Percentiles rank a stretch among this genome's conserved stretches.
phyloP scores from a whole-genome alignment of 2,888 invertebrate species.

The Helicoverpa assulta region DNA sequence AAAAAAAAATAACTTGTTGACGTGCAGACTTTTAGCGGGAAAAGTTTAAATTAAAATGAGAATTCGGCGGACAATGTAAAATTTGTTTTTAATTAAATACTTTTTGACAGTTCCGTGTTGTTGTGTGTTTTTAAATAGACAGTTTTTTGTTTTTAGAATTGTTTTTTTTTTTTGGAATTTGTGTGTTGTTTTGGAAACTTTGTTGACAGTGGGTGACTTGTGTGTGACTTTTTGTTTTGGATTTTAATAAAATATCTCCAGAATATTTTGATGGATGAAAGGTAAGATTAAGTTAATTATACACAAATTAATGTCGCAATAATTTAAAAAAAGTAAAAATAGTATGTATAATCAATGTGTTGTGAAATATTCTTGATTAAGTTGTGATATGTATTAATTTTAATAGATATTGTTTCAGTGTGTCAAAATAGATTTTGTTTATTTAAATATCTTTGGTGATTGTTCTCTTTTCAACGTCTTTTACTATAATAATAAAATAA shows the following conservation, averaged over 20 bases:
- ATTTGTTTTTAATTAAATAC: slow-evolving; percentile 53
- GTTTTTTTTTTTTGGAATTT: slow-evolving; percentile 20
- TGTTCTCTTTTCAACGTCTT: too few relatives aligned
- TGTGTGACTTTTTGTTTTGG: slow-evolving; percentile 34
- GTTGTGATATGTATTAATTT: too few relatives aligned
- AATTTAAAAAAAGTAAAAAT: too few relatives aligned
- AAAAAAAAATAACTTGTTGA: slow-evolving; percentile 39
- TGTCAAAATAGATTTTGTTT: too few relatives aligned
- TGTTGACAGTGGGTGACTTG: slow-evolving; percentile 45
- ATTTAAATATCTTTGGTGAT: too few relatives aligned
- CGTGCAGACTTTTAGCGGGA: slow-evolving; percentile 46
- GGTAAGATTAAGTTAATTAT: slow-evolving; percentile 28
- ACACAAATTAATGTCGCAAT: neutral
- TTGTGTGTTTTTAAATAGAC: slow-evolving; percentile 33
- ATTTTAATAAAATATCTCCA: slow-evolving; percentile 20
- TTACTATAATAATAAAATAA: too few relatives aligned
- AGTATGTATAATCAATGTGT: too few relatives aligned
- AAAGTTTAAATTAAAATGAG: slow-evolving; percentile 56
- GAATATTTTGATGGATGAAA: slow-evolving; percentile 24
- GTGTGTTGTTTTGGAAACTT: slow-evolving; percentile 36
- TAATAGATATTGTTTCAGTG: too few relatives aligned
- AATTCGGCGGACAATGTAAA: slow-evolving; percentile 38
- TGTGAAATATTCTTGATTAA: too few relatives aligned
- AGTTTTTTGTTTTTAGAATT: slow-evolving; percentile 9
- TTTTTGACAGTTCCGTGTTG: slow-evolving; percentile 56